phyloP scores from a whole-genome alignment of 2,888 invertebrate species.

The Bombylius discolor region DNA sequence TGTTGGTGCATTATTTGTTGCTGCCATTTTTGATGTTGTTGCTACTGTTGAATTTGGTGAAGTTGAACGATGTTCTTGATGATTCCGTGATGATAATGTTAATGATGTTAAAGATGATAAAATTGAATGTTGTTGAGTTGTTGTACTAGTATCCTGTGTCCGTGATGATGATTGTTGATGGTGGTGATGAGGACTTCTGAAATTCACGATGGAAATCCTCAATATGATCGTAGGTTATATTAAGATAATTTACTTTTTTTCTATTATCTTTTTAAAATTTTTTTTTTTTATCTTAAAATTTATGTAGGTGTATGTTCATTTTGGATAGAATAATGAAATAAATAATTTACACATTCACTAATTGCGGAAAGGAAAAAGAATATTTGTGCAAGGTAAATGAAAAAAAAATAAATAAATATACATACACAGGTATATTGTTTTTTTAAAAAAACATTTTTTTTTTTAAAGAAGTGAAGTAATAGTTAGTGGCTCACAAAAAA shows the following conservation, averaged over 20 bases:
- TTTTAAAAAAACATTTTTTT: too few species aligned
- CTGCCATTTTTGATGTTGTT: slow-evolving; percentile 4
- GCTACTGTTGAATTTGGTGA: background rate
- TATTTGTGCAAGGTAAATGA: too few species aligned
- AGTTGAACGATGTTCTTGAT: background rate
- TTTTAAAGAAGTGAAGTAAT: too few species aligned
- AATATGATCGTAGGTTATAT: slow-evolving; percentile 16
- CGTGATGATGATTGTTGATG: background rate
- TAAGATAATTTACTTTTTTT: background rate
- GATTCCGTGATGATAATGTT: background rate
- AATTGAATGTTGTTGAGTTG: background rate
- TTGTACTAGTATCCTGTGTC: too few species aligned
- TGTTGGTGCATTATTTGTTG: slow-evolving; percentile 14
- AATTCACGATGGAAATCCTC: slow-evolving; percentile 27
- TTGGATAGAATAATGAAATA: background rate
- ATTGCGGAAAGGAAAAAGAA: background rate
- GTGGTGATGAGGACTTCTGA: slow-evolving; percentile 26
- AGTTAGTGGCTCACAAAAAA: too few species aligned
- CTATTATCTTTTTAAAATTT: background rate
- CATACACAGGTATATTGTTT: too few species aligned
- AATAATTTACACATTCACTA: background rate
- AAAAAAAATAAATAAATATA: too few species aligned
- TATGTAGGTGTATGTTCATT: background rate
- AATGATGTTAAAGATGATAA: background rate
- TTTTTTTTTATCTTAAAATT: background rate